These are phyloP conservation scores for Agrenia bidenticulata DNA, from an alignment of 2,888 invertebrate genomes.

Conservation along the genomic window DNA sequence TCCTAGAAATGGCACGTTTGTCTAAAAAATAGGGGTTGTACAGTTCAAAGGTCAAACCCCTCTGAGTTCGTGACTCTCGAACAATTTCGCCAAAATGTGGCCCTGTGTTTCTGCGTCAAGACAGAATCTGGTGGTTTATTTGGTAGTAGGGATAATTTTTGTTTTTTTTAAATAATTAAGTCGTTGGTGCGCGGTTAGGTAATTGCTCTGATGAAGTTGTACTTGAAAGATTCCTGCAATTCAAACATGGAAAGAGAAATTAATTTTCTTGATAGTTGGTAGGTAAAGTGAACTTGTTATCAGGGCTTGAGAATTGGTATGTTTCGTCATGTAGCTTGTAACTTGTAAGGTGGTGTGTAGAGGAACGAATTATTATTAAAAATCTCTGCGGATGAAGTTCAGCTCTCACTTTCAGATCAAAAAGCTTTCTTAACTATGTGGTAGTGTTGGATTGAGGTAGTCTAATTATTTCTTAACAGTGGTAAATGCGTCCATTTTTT, in stretches of 20 bases:
- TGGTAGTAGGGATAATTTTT: too few relatives aligned
- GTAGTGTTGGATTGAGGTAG: background rate
- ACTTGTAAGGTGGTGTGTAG: background rate
- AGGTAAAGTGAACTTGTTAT: background rate
- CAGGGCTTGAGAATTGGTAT: background rate
- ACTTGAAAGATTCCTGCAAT: too few relatives aligned
- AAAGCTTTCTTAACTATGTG: constrained; percentile 1
- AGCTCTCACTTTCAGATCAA: constrained; percentile 8
- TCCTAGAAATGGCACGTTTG: too few relatives aligned
- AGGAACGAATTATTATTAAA: background rate
- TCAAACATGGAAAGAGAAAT: background rate
- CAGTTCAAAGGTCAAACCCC: too few relatives aligned
- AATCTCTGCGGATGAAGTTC: background rate
- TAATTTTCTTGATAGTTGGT: background rate
- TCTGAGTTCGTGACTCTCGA: too few relatives aligned
- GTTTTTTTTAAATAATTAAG: too few relatives aligned
- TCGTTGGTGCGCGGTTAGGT: too few relatives aligned
- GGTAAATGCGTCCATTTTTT: background rate
- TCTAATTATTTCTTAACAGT: background rate
- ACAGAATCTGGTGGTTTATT: too few relatives aligned
- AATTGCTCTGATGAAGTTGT: too few relatives aligned
- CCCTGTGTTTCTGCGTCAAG: too few relatives aligned
- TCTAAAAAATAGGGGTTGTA: background rate
- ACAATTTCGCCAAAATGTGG: too few relatives aligned
- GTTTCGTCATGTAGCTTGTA: background rate